Base-by-base conservation (phyloP, 2,113 vertebrate species). In the Macquaria australasica region DNA sequence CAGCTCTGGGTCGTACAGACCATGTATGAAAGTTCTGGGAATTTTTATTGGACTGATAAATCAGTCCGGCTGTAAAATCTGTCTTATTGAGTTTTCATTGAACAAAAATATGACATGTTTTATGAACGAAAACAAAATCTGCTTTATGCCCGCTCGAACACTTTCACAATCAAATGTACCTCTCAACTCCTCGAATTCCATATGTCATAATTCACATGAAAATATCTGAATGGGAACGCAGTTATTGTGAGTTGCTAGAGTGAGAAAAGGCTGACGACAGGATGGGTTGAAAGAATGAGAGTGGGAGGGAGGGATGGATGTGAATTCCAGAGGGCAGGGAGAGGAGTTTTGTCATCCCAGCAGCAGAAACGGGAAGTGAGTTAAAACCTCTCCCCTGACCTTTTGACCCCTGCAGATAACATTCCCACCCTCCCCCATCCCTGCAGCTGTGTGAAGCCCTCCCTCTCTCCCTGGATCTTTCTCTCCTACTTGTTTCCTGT, bases 291-390 rank as follows among this genome's bases (percentile, higher is more conserved):
- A 78, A 43, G 79, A 82, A 69, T 63, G 81, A 80, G 79, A 66
- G 81, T 75, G 79, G 78, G 81, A 77, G 84, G 51, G 67, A 74
- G 71, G 76, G 77, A 87, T 75, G 87, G 71, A 77, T 63, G 79
- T 85, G 89, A 91, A 94, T 95, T 94, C 92, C 94, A 92, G 89
- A 92, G 91, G 59, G 80, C 45, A 62, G 83, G 73, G 84, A 91
- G 88, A 86, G 71, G 74, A 92, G 91, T 85, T 91, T 86, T 90
- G 66, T 91, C 91, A 93, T 93, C 88, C 91, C 87, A 76, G 93
- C 91, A 94, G 88, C 91, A 93, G 93, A 88, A 93, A 92, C 92
- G 93, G 95, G 95, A 96, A 95, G 93, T 92, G 93, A 94, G 93
- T 93, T 94, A 93, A 95, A 96, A 91, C 93, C 91, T 88, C 91